Percentiles rank a stretch among this genome's conserved stretches.
phyloP scores from a whole-genome alignment of 2,113 vertebrate species.

The Lota lota region DNA sequence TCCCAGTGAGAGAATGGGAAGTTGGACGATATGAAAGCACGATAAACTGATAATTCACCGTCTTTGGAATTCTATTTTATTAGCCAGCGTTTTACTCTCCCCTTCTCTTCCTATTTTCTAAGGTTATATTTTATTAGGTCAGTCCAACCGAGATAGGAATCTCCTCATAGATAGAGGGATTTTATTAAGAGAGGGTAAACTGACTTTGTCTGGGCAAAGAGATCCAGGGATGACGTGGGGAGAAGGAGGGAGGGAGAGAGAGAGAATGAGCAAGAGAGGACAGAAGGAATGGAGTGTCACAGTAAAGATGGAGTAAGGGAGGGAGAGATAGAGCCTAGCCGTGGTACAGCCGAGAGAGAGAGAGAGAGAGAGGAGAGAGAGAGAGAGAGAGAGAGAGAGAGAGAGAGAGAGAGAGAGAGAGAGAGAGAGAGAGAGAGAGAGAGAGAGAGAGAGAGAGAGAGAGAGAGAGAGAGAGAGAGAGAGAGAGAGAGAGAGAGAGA shows the following conservation, averaged over 20 bases:
- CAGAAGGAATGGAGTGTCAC: too few relatives aligned
- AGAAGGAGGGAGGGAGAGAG: too few relatives aligned
- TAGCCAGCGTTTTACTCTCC: conserved; percentile 31
- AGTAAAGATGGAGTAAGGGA: too few relatives aligned
- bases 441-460: conserved; percentile 3
- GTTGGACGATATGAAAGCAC: conserved; percentile 41
- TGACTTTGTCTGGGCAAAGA: conserved; percentile 6
- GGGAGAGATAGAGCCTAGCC: too few relatives aligned
- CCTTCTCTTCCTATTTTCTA: conserved; percentile 15
- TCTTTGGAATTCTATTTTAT: conserved; percentile 34
- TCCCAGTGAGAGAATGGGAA: conserved; percentile 27
- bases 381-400: conserved; percentile 3
- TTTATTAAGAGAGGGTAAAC: conserved; percentile 39
- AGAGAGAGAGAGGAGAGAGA: neutral
- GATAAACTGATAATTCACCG: conserved; percentile 40
- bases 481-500: neutral
- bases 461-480: conserved; percentile 5
- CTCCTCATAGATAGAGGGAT: conserved; percentile 18
- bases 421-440: neutral
- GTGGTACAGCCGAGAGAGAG: too few relatives aligned
- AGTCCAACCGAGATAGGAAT: conserved; percentile 41
- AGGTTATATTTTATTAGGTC: conserved; percentile 53
- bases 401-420: neutral
- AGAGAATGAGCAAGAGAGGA: too few relatives aligned
- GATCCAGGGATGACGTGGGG: neutral